Base-by-base conservation (phyloP, 1,140 invertebrate genomes). In the Drosophila paulistorum region DNA sequence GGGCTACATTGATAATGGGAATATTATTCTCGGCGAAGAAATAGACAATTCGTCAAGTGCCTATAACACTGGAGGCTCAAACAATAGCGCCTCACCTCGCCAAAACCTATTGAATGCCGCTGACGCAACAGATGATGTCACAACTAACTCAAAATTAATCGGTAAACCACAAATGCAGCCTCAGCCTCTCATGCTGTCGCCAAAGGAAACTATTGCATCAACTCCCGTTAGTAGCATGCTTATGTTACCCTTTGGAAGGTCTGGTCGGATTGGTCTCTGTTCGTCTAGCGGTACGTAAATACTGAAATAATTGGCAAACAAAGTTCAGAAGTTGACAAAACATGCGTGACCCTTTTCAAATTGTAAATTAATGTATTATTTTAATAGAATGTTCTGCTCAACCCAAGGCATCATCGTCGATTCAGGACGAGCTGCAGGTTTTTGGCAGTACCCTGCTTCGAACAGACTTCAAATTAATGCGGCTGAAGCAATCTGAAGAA, bases 51-150 rank as follows among this genome's bases (percentile, higher is more conserved):
- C 94, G 20, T 95, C 95, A 26, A 96, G 95, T 92, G 96, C 96
- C 59, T 96, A 96, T 82, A 97, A 96, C 77, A 96, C 96, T 1
- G 96, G 95, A 1, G 96, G 96, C 70, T 95, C 95, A 1, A 96
- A 95, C 77, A 94, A 96, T 64, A 96, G 95, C 78, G 96, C 77
- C 10, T 76, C 95, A 65, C 95, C 95, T 4, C 92, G 71, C 11
- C 74, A 81, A 60, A 77, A 68, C 51, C 33, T 37, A 10, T 37
- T 20, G 13, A 81, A 55, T 59, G 2, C 55, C n/a, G 66, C 69
- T n/a, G 71, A 70, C 7, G 79, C 68, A 14, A 68, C 20, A 42
- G 41, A 58, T 30, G 1, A 23, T 26, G 35, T 39, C 10, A 51
- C 62, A n/a, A 13, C 30, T 10, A 26, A 67, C 13, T 13, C 2